phyloP scores from a whole-genome alignment of 1,140 invertebrate species.

The Thaumatotibia leucotreta region DNA sequence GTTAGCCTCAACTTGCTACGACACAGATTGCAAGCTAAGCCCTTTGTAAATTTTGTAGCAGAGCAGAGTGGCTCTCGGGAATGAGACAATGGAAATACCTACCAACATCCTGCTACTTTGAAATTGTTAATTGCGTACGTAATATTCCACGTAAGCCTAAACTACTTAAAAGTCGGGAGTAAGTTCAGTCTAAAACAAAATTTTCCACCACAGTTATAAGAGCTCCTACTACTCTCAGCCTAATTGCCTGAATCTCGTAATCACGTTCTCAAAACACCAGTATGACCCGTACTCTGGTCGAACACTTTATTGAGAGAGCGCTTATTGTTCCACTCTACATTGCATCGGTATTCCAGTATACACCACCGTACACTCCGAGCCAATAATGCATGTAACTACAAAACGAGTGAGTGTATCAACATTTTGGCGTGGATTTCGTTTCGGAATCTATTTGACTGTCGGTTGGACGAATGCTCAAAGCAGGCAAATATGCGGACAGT shows the following conservation, averaged over 20 bases:
- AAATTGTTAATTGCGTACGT: background rate
- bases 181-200: background rate
- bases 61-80: background rate
- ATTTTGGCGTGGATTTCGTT: slow-evolving; percentile 14
- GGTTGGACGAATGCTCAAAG: slow-evolving; percentile 5
- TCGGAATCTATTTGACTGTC: background rate
- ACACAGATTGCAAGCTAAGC: slow-evolving; percentile 16
- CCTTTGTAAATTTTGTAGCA: background rate
- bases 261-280: background rate
- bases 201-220: background rate
- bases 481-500: background rate
- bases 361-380: background rate
- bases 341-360: background rate
- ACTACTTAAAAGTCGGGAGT: background rate
- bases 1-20: slow-evolving; percentile 23
- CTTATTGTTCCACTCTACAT: background rate
- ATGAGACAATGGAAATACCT: background rate
- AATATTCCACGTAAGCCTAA: background rate
- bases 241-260: background rate
- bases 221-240: background rate
- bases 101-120: background rate
- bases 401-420: slow-evolving; percentile 3
- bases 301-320: background rate
- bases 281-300: background rate
- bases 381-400: background rate